Evolutionary conservation across 2,888 invertebrate genomes (phyloP).

Genomic region (Heliconius aoede): DNA sequence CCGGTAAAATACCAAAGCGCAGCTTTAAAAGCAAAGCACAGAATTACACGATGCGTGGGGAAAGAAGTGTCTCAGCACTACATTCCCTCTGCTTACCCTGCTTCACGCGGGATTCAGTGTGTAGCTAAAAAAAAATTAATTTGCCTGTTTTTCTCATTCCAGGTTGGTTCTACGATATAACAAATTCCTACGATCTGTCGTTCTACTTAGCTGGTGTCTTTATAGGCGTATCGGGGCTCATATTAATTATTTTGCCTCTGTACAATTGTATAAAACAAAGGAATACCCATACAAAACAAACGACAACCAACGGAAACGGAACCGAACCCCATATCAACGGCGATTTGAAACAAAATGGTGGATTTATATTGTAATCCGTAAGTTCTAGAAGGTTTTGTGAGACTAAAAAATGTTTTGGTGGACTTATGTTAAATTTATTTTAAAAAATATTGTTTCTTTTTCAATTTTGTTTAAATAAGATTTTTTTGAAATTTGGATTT

Average conservation of each 20-base stretch:
- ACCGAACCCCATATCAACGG: constrained; percentile 50
- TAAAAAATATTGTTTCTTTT: background rate
- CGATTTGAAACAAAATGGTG: constrained; percentile 42
- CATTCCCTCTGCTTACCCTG: too few relatives aligned
- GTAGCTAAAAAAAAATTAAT: background rate
- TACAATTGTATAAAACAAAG: constrained; percentile 49
- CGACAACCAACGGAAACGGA: constrained; percentile 19
- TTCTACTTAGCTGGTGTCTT: constrained; percentile 92
- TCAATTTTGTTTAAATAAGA: background rate
- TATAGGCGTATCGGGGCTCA: constrained; percentile 88
- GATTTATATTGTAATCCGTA: constrained; percentile 25
- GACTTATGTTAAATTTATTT: background rate
- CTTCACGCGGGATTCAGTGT: too few relatives aligned
- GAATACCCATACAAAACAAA: constrained; percentile 28
- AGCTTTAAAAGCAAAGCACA: too few relatives aligned
- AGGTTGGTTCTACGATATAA: constrained; percentile 93
- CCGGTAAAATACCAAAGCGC: too few relatives aligned
- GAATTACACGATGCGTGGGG: too few relatives aligned
- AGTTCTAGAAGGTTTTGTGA: background rate
- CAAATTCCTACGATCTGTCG: constrained; percentile 89
- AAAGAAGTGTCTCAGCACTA: too few relatives aligned
- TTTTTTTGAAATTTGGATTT: background rate
- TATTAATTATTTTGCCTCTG: constrained; percentile 76
- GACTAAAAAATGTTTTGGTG: too few relatives aligned
- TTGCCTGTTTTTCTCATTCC: constrained; percentile 54